Conservation (phyloP, 2,113 vertebrate genomes). For the Neolamprologus falcicula region DNA sequence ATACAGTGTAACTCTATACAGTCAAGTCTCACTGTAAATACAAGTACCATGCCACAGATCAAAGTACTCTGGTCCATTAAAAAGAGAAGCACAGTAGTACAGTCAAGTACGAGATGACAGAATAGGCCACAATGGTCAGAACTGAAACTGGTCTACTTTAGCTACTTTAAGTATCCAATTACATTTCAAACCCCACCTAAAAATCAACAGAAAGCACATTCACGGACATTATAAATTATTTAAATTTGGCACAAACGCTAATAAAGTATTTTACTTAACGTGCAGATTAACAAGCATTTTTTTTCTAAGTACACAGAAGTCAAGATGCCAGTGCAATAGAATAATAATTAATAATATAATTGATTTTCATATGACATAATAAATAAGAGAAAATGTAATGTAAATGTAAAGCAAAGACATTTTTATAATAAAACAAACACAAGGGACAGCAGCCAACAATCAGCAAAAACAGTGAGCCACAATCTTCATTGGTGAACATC, state of each 20-base stretch:
- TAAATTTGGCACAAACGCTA: constrained; percentile 39
- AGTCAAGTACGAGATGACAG: constrained; percentile 33
- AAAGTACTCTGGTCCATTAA: constrained; percentile 16
- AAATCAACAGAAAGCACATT: constrained; percentile 37
- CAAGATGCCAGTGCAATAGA: constrained; percentile 46
- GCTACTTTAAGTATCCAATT: constrained; percentile 41
- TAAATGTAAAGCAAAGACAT: neutral
- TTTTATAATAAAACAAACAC: constrained; percentile 1
- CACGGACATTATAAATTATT: constrained; percentile 4
- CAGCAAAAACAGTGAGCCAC: constrained; percentile 5
- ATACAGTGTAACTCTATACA: constrained; percentile 7
- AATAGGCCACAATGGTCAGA: constrained; percentile 49
- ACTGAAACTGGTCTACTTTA: constrained; percentile 25
- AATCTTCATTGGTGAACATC: neutral
- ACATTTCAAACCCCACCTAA: constrained; percentile 21
- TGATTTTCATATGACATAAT: constrained; percentile 16
- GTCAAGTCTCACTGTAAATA: constrained; percentile 20
- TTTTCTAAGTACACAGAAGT: constrained; percentile 36
- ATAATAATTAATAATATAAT: constrained; percentile 5
- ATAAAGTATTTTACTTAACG: constrained; percentile 15
- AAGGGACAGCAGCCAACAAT: constrained; percentile 2
- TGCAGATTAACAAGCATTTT: constrained; percentile 31
- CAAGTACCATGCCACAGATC: constrained; percentile 34
- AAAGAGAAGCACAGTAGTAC: constrained; percentile 42
- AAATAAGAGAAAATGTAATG: constrained; percentile 17